These are phyloP conservation scores for Hylaea fasciaria DNA, from an alignment of 2,888 invertebrate species.

Conservation along the genomic window DNA sequence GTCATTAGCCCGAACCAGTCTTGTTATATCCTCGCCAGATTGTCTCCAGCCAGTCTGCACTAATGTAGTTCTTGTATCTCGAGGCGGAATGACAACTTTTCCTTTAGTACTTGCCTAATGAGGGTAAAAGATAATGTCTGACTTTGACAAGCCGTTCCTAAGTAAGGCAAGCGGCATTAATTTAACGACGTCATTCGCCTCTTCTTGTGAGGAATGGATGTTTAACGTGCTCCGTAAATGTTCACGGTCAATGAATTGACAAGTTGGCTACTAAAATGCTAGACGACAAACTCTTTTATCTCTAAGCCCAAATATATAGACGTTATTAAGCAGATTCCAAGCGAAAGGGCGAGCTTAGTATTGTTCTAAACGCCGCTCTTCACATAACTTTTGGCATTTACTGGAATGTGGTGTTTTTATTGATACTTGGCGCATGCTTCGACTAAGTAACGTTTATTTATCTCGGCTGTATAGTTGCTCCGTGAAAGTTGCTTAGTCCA, in stretches of 20 bases:
- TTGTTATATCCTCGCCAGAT: constrained; percentile 22
- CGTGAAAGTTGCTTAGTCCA: too few species aligned
- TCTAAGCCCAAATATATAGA: not conserved
- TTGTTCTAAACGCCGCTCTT: too few species aligned
- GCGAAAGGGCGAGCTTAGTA: too few species aligned
- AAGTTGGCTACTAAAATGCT: not conserved
- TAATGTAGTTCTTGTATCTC: constrained; percentile 35
- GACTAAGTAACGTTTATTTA: too few species aligned
- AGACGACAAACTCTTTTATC: not conserved
- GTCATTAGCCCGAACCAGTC: constrained; percentile 20
- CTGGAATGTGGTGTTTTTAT: too few species aligned
- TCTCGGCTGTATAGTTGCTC: too few species aligned
- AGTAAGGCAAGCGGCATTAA: constrained; percentile 51
- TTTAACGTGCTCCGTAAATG: constrained; percentile 41
- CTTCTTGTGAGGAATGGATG: constrained; percentile 49
- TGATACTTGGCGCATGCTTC: too few species aligned
- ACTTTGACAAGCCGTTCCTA: constrained; percentile 54
- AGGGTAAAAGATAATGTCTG: constrained; percentile 49
- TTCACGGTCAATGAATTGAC: constrained; percentile 2
- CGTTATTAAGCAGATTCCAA: too few species aligned
- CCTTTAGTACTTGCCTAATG: constrained; percentile 51
- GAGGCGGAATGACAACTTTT: constrained; percentile 41
- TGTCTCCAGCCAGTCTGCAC: constrained; percentile 3
- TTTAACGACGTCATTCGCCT: constrained; percentile 51
- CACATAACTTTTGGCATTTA: too few species aligned